Evolutionary conservation across 64 coral and sea anemone genomes (phyloP).

Genomic region (Exaiptasia diaphana): DNA sequence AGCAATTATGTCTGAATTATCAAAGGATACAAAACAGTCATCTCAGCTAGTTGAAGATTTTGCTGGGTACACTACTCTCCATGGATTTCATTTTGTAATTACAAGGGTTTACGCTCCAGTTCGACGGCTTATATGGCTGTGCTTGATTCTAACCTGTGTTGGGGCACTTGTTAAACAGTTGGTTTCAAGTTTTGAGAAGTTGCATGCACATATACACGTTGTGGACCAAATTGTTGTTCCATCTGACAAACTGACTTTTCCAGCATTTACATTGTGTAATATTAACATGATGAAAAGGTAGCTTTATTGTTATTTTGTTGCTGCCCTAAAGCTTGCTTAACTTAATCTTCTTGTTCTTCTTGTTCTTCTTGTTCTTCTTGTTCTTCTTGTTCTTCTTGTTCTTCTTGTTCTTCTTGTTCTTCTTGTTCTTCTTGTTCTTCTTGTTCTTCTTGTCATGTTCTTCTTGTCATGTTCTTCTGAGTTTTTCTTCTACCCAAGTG

Average conservation of each 20-base stretch:
- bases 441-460: too few species aligned
- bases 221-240: constrained; percentile 24
- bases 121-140: constrained; percentile 34
- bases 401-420: too few species aligned
- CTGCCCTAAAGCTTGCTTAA: too few species aligned
- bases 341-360: too few species aligned
- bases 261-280: constrained; percentile 48
- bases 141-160: neutral
- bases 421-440: too few species aligned
- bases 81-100: constrained; percentile 49
- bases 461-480: too few species aligned
- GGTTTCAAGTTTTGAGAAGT: constrained; percentile 1
- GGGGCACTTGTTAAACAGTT: constrained; percentile 1
- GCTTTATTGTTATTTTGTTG: too few species aligned
- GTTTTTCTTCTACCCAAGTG: too few species aligned
- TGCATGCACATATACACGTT: neutral
- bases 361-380: too few species aligned
- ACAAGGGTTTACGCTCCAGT: neutral
- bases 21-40: too few species aligned
- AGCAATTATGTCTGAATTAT: too few species aligned
- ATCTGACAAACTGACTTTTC: neutral
- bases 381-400: too few species aligned
- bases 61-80: constrained; percentile 12
- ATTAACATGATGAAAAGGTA: constrained; percentile 50
- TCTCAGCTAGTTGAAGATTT: neutral